phyloP scores from a whole-genome alignment of 2,113 vertebrate species.

The Python bivittatus region DNA sequence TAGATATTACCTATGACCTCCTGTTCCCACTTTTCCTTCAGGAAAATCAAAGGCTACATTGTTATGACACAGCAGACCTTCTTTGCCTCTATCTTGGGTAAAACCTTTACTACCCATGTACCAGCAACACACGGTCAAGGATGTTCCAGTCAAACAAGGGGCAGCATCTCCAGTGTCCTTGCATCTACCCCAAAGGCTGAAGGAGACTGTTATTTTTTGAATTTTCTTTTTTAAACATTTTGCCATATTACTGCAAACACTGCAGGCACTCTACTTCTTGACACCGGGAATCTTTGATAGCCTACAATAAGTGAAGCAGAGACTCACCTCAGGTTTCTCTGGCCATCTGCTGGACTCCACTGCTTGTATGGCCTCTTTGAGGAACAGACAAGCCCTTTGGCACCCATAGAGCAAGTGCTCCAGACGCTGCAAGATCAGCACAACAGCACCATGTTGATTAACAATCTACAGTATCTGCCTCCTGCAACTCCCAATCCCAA shows the following conservation, averaged over 20 bases:
- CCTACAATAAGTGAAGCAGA: neutral
- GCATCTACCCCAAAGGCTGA: neutral
- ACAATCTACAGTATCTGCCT: no score
- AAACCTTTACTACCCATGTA: no score
- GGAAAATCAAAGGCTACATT: no score
- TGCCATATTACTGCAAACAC: neutral
- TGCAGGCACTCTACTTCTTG: neutral
- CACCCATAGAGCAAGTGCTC: conserved; percentile 83
- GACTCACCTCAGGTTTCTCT: conserved; percentile 73
- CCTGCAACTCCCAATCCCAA: neutral
- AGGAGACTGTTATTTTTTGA: neutral
- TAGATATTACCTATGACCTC: no score
- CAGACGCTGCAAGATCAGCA: conserved; percentile 76
- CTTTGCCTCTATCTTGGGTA: no score
- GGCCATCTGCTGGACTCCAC: conserved; percentile 76
- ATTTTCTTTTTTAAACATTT: neutral
- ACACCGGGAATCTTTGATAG: no score
- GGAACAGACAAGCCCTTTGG: conserved; percentile 76
- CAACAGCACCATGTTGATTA: conserved; percentile 1
- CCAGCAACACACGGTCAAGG: no score
- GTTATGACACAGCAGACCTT: no score
- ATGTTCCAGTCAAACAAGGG: no score
- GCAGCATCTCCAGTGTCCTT: neutral
- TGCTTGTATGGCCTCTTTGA: conserved; percentile 77
- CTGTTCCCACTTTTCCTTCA: no score